These are phyloP conservation scores for Lepidostoma basale DNA, from an alignment of 1,140 invertebrate genomes.

Conservation along the genomic window DNA sequence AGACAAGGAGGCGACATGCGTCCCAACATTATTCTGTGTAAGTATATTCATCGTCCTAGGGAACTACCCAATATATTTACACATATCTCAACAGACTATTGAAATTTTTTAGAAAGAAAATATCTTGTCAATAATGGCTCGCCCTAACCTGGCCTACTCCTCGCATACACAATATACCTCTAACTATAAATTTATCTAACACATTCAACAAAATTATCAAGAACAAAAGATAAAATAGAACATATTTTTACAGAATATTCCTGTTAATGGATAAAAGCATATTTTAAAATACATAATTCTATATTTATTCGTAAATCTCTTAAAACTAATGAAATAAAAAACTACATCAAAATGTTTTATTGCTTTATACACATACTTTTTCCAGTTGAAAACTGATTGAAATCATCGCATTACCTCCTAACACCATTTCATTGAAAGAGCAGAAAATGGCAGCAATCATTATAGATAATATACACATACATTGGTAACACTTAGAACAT, in stretches of 20 bases:
- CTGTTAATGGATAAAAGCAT: constrained; percentile 2
- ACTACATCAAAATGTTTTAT: constrained; percentile 16
- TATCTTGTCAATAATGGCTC: constrained; percentile 4
- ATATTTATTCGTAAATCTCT: not conserved
- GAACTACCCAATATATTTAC: not conserved
- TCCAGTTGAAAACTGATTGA: not conserved
- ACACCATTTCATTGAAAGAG: not conserved
- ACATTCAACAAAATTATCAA: constrained; percentile 17
- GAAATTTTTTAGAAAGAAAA: not conserved
- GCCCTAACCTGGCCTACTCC: not conserved
- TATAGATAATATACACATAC: too few species aligned
- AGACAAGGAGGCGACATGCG: not conserved
- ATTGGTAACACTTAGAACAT: too few species aligned
- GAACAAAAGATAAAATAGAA: constrained; percentile 10
- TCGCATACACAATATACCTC: not conserved
- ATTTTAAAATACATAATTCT: not conserved
- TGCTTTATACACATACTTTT: constrained; percentile 21
- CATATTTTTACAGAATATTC: constrained; percentile 3
- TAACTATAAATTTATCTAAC: constrained; percentile 26
- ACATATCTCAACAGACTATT: not conserved
- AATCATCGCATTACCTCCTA: not conserved
- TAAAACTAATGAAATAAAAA: constrained; percentile 8
- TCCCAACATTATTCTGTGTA: not conserved
- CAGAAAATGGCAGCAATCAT: too few species aligned
- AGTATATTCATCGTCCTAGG: not conserved